Base-by-base conservation (phyloP, 1,140 invertebrate genomes). In the Hycleus phaleratus region DNA sequence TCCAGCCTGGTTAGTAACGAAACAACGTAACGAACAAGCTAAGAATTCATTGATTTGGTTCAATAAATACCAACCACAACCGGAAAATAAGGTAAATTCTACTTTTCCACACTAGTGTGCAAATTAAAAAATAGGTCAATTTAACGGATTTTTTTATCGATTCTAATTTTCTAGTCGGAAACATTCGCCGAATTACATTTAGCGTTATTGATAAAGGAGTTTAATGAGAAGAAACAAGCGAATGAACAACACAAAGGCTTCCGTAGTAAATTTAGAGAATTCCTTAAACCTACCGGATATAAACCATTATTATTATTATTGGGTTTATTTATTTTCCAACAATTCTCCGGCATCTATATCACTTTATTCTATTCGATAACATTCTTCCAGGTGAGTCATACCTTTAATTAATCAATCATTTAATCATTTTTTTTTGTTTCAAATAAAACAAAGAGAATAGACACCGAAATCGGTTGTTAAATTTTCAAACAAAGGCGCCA, bases 361-460 rank as follows among this genome's bases (percentile, higher is more conserved):
- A 82, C 85, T 8, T 76, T 87, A 26, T 87, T 86, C 63, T 87
- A 85, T 64, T 80, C 84, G 0, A 81, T 85, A n/a, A 81, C 80
- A 40, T 83, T 81, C 69, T 79, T 81, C 46, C 58, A 79, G 57
- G 79, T 81, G 63, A 72, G 66, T 58, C 4, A 43, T 26, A 42
- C 18, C 1, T 18, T 18, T 18, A 18, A 18, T 18, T 18, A 18
- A 18, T 1, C 18, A 1, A 18, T 18, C 18, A 18, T 18, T 18
- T 18, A 18, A 1, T 18, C 18, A 18, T 18, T 18, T 18, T 18
- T 18, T 18, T 18, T 18, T 18, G 18, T 18, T 18, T 18, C 18
- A 18, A 18, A 18, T 18, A 18, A 18, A 18, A 18, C 18, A 18
- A 18, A 18, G 18, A 18, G 18, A 18, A 18, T 18, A 18, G 18